Base-by-base conservation (phyloP, 2,888 invertebrate species). In the Ashinkailepas kermadecensis region DNA sequence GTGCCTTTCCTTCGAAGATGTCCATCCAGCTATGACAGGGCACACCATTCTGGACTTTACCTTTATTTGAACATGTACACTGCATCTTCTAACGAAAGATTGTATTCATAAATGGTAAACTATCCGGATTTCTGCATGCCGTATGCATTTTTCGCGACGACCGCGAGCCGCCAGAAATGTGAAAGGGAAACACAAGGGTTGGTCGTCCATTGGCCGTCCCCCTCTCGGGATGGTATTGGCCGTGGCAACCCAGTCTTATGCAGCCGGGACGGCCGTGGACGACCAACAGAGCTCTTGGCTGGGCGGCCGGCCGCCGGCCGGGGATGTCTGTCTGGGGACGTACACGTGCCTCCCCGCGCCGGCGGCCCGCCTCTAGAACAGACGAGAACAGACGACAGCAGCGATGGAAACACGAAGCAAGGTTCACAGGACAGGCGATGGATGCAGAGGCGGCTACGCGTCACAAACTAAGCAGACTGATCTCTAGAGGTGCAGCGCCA, bases 61-160 rank as follows among this genome's bases (percentile, higher is more conserved):
- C 39, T 74, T 74, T 74, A 74, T 74, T 70, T 39, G 70, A 54
- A 74, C 74, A 54, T 54, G 39, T 74, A 74, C 74, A 74, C 74
- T 3, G 54, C 74, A 74, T 8, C 21, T 74, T 74, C 74, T 0
- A 74, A 74, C 74, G 8, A 74, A 74, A 74, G 9, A 54, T 74
- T 74, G 39, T 74, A 74, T 74, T 74, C 74, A 18, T 54, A 74
- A 74, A 39, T 54, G 74, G 54, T 11, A 25, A 54, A 13, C 23
- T 9, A 23, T 23, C 25, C 25, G 67, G 9, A 25, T 4, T 67
- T 39, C n/a, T 8, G n/a, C 67, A 67, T n/a, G 67, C n/a, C 67
- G 67, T 13, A 25, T 25, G 25, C n/a, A 25, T 8, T 11, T 67
- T 67, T 67, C 13, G 13, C 8, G 67, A 25, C 9, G 25, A 15